Conservation (phyloP, 2,888 invertebrate species). For the Agrotis clavis region DNA sequence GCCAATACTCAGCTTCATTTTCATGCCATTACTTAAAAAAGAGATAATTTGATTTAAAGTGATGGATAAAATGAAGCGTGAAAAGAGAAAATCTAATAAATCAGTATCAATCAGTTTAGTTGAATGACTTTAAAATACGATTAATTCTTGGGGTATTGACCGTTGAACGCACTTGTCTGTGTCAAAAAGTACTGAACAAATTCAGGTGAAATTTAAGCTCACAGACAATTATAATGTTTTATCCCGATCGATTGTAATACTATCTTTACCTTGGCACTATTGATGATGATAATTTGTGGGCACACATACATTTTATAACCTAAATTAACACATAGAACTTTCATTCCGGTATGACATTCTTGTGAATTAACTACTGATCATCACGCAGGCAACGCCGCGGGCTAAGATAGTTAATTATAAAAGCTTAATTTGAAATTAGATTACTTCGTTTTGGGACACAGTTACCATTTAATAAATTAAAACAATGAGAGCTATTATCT, state of each 20-base stretch:
- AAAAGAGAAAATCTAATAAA: conserved; percentile 17
- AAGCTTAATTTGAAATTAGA: not conserved
- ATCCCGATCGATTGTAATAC: too few species aligned
- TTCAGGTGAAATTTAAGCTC: too few species aligned
- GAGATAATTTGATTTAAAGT: conserved; percentile 6
- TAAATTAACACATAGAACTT: too few species aligned
- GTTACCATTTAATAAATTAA: not conserved
- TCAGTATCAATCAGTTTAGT: conserved; percentile 6
- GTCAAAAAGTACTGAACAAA: not conserved
- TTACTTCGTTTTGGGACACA: not conserved
- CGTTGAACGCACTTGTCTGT: not conserved
- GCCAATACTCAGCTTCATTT: too few species aligned
- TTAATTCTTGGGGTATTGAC: conserved; percentile 1
- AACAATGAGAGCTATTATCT: conserved; percentile 11
- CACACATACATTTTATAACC: too few species aligned
- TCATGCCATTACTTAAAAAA: not conserved
- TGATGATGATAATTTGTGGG: too few species aligned
- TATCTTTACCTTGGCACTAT: too few species aligned
- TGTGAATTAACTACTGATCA: too few species aligned
- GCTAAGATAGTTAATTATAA: not conserved
- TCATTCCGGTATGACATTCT: too few species aligned
- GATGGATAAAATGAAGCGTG: not conserved
- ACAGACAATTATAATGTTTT: too few species aligned
- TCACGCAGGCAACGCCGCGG: too few species aligned
- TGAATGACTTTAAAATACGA: conserved; percentile 12